Conservation (phyloP, 35 echinoderm and acorn worm genomes). For the Ophioderma brevispina region DNA sequence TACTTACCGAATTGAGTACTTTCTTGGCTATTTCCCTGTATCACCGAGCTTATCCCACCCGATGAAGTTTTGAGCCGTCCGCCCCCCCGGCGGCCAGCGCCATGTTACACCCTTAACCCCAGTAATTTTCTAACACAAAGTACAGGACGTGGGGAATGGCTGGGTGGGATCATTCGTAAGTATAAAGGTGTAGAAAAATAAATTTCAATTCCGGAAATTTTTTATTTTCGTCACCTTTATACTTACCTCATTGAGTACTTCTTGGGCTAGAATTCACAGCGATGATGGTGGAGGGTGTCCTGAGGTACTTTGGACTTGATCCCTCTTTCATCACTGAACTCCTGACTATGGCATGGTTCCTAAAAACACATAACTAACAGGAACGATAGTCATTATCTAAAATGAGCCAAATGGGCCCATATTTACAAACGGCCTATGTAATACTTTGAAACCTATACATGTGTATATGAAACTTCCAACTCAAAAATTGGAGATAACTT, state of each 20-base stretch:
- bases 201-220: background rate
- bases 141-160: background rate
- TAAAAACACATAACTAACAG: background rate
- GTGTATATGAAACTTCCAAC: background rate
- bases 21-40: no score
- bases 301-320: background rate
- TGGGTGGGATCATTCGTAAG: background rate
- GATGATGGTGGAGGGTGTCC: background rate
- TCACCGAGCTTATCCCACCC: no score
- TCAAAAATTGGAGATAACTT: background rate
- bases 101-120: background rate
- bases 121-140: background rate
- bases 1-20: no score
- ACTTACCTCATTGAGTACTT: background rate
- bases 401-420: background rate
- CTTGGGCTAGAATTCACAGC: background rate
- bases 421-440: background rate
- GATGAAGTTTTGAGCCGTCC: no score
- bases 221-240: background rate
- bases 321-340: background rate
- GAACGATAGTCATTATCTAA: background rate
- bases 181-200: background rate
- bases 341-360: background rate
- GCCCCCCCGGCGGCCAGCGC: no score
- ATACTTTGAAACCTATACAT: background rate